Percentiles rank a stretch among this genome's conserved stretches.
phyloP scores from a whole-genome alignment of 2,797 vertebrate genomes.

The Trichosurus vulpecula region DNA sequence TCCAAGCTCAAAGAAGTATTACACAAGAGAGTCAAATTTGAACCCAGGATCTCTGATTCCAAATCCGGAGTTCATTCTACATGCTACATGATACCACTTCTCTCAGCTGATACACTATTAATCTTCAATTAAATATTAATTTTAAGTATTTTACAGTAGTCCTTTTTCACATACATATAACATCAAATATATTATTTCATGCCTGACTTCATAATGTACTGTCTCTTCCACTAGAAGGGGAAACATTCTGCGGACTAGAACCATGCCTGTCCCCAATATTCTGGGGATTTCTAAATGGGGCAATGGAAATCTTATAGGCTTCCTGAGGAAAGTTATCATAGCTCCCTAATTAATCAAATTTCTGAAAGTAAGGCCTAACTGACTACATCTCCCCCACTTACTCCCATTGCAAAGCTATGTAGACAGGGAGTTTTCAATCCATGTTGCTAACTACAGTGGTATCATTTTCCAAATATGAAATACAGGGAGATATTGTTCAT shows the following conservation, averaged over 20 bases:
- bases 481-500: neutral
- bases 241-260: neutral
- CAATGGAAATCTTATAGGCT: neutral
- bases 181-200: neutral
- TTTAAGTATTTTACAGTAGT: neutral
- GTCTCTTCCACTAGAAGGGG: neutral
- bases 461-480: neutral
- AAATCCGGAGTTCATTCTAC: rapidly evolving
- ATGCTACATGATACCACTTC: neutral
- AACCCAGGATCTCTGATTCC: neutral
- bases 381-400: neutral
- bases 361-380: neutral
- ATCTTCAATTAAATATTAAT: neutral
- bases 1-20: neutral
- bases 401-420: neutral
- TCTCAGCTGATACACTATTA: neutral
- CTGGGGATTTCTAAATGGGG: neutral
- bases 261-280: neutral
- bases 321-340: neutral
- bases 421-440: neutral
- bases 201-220: neutral
- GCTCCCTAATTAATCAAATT: neutral
- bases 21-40: neutral
- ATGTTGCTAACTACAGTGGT: neutral
- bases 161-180: neutral